Conservation (phyloP, 92 coral and sea anemone genomes). For the Paragorgia papillata region DNA sequence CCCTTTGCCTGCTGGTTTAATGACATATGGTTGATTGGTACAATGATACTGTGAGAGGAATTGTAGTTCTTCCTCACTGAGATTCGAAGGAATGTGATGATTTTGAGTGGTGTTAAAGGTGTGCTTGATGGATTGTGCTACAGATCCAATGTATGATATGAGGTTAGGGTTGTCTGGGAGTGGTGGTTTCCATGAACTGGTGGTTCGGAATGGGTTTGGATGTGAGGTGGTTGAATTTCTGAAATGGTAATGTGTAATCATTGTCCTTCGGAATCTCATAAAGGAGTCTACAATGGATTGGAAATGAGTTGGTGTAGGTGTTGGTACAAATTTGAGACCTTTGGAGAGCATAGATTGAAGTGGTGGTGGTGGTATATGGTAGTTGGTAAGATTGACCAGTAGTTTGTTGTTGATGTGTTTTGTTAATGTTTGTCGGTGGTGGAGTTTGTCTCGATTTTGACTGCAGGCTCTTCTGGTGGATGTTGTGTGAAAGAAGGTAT, state of each 20-base stretch:
- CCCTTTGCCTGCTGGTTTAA: constrained; percentile 36
- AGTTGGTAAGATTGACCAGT: not conserved
- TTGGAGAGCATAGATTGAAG: not conserved
- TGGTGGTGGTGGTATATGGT: not conserved
- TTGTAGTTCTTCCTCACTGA: not conserved
- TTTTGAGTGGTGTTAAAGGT: not conserved
- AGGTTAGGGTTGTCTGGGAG: not conserved
- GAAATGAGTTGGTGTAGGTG: not conserved
- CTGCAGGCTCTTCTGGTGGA: too few species aligned
- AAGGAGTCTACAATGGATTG: not conserved
- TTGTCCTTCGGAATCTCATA: not conserved
- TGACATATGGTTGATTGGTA: not conserved
- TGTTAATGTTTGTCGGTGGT: too few species aligned
- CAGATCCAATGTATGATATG: not conserved
- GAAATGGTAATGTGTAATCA: constrained; percentile 5
- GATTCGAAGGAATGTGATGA: not conserved
- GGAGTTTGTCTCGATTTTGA: too few species aligned
- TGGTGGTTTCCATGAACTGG: constrained; percentile 11
- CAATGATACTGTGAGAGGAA: not conserved
- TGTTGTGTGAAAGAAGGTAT: too few species aligned
- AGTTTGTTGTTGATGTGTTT: too few species aligned
- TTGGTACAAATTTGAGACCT: constrained; percentile 42
- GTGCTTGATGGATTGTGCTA: not conserved
- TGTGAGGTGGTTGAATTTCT: not conserved
- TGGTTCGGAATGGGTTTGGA: not conserved